These are phyloP conservation scores for Rissa tridactyla DNA, from an alignment of 2,113 vertebrate species.

Conservation along the genomic window DNA sequence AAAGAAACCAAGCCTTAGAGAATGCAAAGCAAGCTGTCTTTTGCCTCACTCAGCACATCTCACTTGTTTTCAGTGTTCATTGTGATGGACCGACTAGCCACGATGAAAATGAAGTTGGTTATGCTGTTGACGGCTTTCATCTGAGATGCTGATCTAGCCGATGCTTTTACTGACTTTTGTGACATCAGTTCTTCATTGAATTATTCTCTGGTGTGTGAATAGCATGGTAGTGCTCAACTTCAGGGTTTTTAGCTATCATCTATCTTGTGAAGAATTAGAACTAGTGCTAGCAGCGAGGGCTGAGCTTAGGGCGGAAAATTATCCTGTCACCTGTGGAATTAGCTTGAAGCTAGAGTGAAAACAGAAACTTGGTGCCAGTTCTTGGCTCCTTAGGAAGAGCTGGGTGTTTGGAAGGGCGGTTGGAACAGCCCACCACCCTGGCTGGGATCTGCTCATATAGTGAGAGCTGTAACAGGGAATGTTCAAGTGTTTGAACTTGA, in stretches of 20 bases:
- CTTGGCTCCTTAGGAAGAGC: background rate
- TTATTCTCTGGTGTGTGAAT: background rate
- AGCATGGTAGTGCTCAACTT: background rate
- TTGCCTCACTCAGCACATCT: background rate
- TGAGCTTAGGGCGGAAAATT: background rate
- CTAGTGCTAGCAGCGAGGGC: background rate
- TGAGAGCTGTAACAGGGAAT: background rate
- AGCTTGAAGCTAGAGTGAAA: background rate
- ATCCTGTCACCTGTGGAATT: background rate
- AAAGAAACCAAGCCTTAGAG: background rate
- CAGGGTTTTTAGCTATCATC: background rate
- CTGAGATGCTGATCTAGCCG: background rate
- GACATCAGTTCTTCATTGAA: background rate
- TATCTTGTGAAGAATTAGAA: background rate
- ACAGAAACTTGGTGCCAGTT: background rate
- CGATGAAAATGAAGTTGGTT: background rate
- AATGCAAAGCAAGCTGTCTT: background rate
- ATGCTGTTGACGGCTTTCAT: background rate
- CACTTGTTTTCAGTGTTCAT: accelerated
- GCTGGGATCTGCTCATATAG: background rate
- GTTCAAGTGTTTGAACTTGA: background rate
- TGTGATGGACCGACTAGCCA: background rate
- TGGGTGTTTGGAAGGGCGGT: background rate
- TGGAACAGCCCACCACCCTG: background rate
- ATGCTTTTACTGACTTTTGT: background rate